Percentiles rank a stretch among this genome's conserved stretches.
phyloP scores from a whole-genome alignment of 2,797 vertebrate species.

The Columba guinea region DNA sequence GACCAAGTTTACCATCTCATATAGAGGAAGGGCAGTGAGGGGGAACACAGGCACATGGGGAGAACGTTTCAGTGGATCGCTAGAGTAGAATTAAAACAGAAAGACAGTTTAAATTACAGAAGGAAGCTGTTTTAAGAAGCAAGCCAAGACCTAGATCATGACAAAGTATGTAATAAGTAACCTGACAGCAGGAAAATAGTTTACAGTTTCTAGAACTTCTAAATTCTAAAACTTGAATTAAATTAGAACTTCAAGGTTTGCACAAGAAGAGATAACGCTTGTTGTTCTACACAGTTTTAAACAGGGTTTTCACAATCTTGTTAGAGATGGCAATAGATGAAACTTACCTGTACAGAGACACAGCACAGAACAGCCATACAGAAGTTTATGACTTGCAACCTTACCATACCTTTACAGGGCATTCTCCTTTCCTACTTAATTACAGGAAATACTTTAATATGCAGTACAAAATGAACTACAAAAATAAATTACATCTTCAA shows the following conservation, averaged over 20 bases:
- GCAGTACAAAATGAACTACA: not conserved
- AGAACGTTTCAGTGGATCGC: not conserved
- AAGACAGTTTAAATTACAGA: not conserved
- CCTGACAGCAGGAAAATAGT: not conserved
- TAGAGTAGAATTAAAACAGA: not conserved
- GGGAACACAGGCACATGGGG: not conserved
- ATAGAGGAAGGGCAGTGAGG: not conserved
- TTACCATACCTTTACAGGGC: not conserved
- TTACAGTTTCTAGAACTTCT: not conserved
- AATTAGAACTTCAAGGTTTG: not conserved
- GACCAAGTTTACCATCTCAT: not conserved
- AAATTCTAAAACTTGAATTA: not conserved
- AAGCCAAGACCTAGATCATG: not conserved
- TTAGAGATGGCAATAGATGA: not conserved
- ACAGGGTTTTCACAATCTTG: not conserved
- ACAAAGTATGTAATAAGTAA: not conserved
- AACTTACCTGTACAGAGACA: not conserved
- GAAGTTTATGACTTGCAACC: not conserved
- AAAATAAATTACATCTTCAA: constrained; percentile 37
- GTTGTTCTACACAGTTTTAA: not conserved
- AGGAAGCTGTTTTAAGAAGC: not conserved
- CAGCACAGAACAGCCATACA: not conserved
- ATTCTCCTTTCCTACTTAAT: not conserved
- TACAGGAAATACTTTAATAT: not conserved
- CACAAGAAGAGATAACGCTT: not conserved